Evolutionary conservation across 2,888 invertebrate species (phyloP).

Genomic region (Chrysotoxum bicinctum): DNA sequence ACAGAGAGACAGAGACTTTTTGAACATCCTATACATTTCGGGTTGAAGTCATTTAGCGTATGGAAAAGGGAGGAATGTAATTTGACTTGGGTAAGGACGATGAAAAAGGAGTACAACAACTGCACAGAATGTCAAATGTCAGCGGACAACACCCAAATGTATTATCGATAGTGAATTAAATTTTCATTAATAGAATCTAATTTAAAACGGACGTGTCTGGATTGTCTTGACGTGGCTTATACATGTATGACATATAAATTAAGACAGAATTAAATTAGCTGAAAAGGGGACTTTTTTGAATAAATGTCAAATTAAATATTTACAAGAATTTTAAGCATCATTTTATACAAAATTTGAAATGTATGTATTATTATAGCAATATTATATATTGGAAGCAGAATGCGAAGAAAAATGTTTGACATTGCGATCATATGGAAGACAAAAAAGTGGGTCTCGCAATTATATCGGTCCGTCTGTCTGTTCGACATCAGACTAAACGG

Average conservation of each 20-base stretch:
- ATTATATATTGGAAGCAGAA: no score
- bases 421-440: no score
- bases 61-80: slow-evolving; percentile 20
- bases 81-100: slow-evolving; percentile 45
- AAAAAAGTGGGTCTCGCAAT: no score
- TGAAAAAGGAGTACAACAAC: slow-evolving; percentile 40
- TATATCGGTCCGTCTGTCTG: no score
- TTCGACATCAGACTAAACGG: no score
- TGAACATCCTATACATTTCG: background rate
- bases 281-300: background rate
- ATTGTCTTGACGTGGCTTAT: background rate
- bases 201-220: slow-evolving; percentile 51
- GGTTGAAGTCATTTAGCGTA: background rate
- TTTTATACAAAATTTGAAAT: background rate
- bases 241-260: background rate
- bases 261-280: background rate
- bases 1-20: slow-evolving; percentile 44
- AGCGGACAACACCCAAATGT: slow-evolving; percentile 72
- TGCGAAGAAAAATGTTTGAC: no score
- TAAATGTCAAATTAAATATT: background rate
- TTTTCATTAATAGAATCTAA: slow-evolving; percentile 68
- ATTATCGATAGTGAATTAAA: slow-evolving; percentile 69
- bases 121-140: slow-evolving; percentile 69
- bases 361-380: no score
- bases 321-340: background rate